These are phyloP conservation scores for Tipula helvola DNA, from an alignment of 2,888 invertebrate genomes.

Conservation along the genomic window DNA sequence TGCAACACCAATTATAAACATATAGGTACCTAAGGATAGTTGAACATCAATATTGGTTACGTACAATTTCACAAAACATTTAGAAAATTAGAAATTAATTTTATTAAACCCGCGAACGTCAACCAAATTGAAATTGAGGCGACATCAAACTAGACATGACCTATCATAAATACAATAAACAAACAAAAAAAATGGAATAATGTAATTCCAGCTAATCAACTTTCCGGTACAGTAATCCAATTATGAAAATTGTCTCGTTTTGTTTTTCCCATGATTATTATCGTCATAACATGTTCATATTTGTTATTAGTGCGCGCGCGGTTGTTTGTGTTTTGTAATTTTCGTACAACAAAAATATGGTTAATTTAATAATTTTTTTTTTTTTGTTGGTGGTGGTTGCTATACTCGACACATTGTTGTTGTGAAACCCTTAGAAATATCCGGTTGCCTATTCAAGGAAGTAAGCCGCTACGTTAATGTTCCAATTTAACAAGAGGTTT, in stretches of 20 bases:
- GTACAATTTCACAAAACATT: too few species aligned
- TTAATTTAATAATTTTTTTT: neutral
- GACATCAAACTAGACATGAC: neutral
- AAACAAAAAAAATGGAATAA: neutral
- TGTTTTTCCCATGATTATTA: neutral
- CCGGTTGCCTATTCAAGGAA: neutral
- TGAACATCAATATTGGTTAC: too few species aligned
- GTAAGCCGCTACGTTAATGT: neutral
- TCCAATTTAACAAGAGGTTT: neutral
- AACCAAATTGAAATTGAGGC: neutral
- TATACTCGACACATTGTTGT: neutral
- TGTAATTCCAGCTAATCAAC: neutral
- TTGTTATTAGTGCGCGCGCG: neutral
- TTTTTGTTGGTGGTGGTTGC: neutral
- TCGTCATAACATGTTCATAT: neutral
- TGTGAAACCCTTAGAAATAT: neutral
- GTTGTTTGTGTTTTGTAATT: neutral
- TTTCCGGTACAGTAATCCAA: constrained; percentile 4
- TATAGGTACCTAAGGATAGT: too few species aligned
- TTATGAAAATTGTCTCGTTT: neutral
- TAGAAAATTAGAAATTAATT: too few species aligned
- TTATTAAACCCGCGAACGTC: neutral
- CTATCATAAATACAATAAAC: neutral
- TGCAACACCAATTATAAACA: too few species aligned
- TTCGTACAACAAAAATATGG: neutral